Evolutionary conservation across 2,113 vertebrate genomes (phyloP), one percentile per base, ranked within the genome.

Genomic region (Panurus biarmicus): DNA sequence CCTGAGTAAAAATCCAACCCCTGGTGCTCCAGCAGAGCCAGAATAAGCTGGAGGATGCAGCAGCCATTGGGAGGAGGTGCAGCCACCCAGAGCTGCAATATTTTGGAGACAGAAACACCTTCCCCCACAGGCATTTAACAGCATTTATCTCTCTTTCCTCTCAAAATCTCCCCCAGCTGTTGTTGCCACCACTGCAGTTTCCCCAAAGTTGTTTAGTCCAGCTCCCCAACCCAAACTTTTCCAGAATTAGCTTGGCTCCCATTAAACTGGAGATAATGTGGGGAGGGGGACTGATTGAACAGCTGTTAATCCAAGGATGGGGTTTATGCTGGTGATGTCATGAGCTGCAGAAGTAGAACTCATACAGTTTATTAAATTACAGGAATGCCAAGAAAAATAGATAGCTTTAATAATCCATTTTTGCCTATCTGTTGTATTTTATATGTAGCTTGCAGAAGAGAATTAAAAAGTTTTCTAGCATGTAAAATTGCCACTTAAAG

Each of bases 371-470:
- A 97, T 97, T 98, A 97, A 97, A 97, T 98, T 98, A 98, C 93
- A 93, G 93, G 83, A 96, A 97, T 8, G 66, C 96, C 97, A 97
- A 97, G 97, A 97, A 97, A 97, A 98, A 98, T 94, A 97, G 95
- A 97, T 97, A 89, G 97, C 97, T 97, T 98, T 98, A 97, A 98
- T 98, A 98, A 98, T 85, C 92, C 95, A 81, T 95, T 98, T 98
- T 95, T 97, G 96, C 97, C 96, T 97, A 97, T 97, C 96, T 98
- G 95, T 94, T 98, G 69, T 94, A 95, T 97, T 97, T 97, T 97
- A 93, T 94, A 96, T 78, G 89, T 54, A 91, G 96, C 87, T 93
- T 83, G 91, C 94, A 97, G 91, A 94, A 42, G 92, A 97, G 95
- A 97, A 98, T 96, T 97, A 90, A 96, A 96, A 96, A 96, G 94